These are phyloP conservation scores for Cheilinus undulatus DNA, from an alignment of 2,113 vertebrate species.

Conservation along the genomic window DNA sequence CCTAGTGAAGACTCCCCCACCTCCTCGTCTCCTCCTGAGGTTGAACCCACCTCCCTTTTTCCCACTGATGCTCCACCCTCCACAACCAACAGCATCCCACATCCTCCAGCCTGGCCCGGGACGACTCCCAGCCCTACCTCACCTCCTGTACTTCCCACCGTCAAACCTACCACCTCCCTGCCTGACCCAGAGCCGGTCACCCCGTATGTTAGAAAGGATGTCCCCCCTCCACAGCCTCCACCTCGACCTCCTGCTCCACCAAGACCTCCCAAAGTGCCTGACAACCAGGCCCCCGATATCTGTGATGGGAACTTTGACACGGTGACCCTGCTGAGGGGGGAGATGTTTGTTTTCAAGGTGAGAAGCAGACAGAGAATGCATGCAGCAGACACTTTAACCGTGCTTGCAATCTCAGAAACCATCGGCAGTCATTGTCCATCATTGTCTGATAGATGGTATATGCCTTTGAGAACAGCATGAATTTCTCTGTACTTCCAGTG, in stretches of 20 bases:
- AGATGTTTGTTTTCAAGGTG: slow-evolving; percentile 87
- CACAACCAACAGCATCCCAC: slow-evolving; percentile 76
- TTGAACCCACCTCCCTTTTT: slow-evolving; percentile 53
- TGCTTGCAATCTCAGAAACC: too few species aligned
- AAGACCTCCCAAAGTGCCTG: slow-evolving; percentile 81
- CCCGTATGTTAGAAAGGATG: slow-evolving; percentile 44
- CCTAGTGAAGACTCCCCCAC: slow-evolving; percentile 24
- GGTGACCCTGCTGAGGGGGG: slow-evolving; percentile 81
- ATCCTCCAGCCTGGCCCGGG: slow-evolving; percentile 80
- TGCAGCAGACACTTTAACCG: background rate
- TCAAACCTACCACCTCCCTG: slow-evolving; percentile 40
- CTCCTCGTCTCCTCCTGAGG: slow-evolving; percentile 26
- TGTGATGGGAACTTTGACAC: slow-evolving; percentile 84
- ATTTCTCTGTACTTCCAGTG: too few species aligned
- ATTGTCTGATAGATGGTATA: too few species aligned
- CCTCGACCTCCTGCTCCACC: slow-evolving; percentile 74
- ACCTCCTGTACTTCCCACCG: slow-evolving; percentile 66
- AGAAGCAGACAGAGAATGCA: slow-evolving; percentile 5
- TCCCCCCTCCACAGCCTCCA: slow-evolving; percentile 56
- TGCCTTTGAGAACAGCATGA: too few species aligned
- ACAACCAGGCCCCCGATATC: slow-evolving; percentile 80
- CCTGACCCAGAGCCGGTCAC: slow-evolving; percentile 58
- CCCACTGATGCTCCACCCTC: slow-evolving; percentile 12
- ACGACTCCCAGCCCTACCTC: slow-evolving; percentile 70
- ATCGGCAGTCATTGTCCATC: too few species aligned